A percentile compares a stretch with the other conserved stretches of the same genome.
These are phyloP conservation scores for Philereme transversata DNA, from an alignment of 2,888 invertebrate species.

Conservation along the genomic window DNA sequence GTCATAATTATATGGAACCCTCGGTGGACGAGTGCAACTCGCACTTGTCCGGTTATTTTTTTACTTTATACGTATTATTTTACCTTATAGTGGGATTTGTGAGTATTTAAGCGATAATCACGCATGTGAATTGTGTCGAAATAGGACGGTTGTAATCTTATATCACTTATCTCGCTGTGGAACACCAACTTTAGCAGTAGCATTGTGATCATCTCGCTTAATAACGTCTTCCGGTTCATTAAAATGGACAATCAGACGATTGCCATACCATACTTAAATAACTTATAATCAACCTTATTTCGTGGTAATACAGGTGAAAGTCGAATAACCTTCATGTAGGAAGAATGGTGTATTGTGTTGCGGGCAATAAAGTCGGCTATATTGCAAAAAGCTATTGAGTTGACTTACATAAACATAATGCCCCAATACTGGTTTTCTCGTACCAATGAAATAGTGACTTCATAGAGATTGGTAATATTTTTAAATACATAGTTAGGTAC, in stretches of 20 bases:
- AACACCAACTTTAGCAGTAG: no score
- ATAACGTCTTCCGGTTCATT: constrained; percentile 64
- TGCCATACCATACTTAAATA: constrained; percentile 25
- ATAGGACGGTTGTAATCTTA: no score
- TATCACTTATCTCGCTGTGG: no score
- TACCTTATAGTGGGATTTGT: no score
- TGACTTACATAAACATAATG: constrained; percentile 9
- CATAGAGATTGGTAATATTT: constrained; percentile 5
- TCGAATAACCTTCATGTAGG: neutral
- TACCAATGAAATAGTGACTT: neutral
- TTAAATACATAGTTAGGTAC: constrained; percentile 3
- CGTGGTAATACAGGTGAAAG: constrained; percentile 19
- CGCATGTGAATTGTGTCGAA: no score
- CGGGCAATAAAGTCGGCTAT: constrained; percentile 31
- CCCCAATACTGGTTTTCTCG: neutral
- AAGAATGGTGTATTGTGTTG: constrained; percentile 21
- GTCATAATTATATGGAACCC: no score
- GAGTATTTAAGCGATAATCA: no score
- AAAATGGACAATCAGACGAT: constrained; percentile 49
- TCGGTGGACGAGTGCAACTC: no score
- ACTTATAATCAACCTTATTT: constrained; percentile 4
- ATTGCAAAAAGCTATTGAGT: constrained; percentile 22
- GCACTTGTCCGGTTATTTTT: no score
- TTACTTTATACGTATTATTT: no score
- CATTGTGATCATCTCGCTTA: constrained; percentile 50